These are phyloP conservation scores for Astropecten irregularis DNA, from an alignment of 53 echinoderm and acorn worm genomes.

Conservation along the genomic window DNA sequence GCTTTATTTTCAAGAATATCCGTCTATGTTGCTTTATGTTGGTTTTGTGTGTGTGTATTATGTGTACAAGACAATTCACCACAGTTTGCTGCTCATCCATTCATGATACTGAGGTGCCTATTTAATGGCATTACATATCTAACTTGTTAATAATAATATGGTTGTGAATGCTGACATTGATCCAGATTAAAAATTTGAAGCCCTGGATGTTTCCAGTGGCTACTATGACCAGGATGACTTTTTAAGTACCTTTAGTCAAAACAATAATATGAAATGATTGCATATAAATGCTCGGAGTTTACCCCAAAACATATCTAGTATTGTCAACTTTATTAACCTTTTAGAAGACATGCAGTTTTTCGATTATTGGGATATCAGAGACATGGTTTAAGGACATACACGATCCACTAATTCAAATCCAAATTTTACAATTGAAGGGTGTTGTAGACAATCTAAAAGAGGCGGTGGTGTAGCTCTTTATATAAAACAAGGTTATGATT, in stretches of 20 bases:
- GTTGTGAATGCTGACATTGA: too few species aligned
- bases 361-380: slow-evolving; percentile 1
- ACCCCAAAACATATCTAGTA: neutral
- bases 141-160: too few species aligned
- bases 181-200: neutral
- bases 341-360: neutral
- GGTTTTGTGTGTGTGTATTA: too few species aligned
- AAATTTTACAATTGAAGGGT: neutral
- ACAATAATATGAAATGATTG: neutral
- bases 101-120: too few species aligned
- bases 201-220: neutral
- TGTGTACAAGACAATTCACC: too few species aligned
- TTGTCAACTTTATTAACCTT: neutral
- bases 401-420: neutral
- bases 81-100: too few species aligned
- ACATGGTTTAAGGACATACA: neutral
- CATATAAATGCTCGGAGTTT: neutral
- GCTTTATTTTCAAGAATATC: too few species aligned
- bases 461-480: neutral
- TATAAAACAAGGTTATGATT: neutral
- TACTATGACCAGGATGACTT: neutral
- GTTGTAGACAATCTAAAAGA: neutral
- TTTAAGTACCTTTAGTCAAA: neutral
- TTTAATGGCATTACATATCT: too few species aligned
- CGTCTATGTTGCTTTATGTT: too few species aligned